A percentile compares a stretch with the other conserved stretches of the same genome.
Evolutionary conservation across 92 coral and sea anemone species (phyloP).

Genomic region (Desmophyllum pertusum): DNA sequence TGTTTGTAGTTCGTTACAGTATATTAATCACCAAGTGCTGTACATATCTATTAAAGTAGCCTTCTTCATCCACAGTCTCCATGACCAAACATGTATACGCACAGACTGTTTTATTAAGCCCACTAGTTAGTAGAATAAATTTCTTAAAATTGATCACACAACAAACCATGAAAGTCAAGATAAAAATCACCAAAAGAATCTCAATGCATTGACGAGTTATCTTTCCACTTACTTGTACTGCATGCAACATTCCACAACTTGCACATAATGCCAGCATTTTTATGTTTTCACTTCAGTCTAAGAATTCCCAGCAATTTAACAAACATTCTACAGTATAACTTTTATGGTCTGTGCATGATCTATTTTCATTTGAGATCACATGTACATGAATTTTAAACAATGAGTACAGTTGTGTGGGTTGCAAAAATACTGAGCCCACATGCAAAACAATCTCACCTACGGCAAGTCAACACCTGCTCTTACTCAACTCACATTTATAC

Average conservation of each 20-base stretch:
- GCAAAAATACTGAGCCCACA: slow-evolving; percentile 7
- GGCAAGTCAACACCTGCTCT: slow-evolving; percentile 21
- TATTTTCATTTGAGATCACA: neutral
- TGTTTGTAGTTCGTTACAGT: no score
- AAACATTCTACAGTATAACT: neutral
- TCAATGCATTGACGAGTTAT: neutral
- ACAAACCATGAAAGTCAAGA: neutral
- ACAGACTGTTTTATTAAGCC: slow-evolving; percentile 78
- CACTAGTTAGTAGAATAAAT: slow-evolving; percentile 50
- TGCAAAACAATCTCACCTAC: neutral
- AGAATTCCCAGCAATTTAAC: slow-evolving; percentile 4
- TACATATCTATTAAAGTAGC: slow-evolving; percentile 69
- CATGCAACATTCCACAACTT: slow-evolving; percentile 12
- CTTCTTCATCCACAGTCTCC: slow-evolving; percentile 71
- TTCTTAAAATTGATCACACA: neutral
- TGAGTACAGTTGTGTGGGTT: slow-evolving; percentile 1
- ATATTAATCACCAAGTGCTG: no score
- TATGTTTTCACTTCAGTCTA: neutral
- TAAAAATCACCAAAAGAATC: slow-evolving; percentile 6
- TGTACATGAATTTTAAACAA: neutral
- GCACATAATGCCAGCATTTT: slow-evolving; percentile 20
- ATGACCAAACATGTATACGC: slow-evolving; percentile 68
- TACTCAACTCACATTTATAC: neutral
- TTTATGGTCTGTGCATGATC: neutral
- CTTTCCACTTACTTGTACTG: slow-evolving; percentile 24